These are phyloP conservation scores for Capitella teleta DNA, from an alignment of 1,140 invertebrate genomes.

Conservation along the genomic window DNA sequence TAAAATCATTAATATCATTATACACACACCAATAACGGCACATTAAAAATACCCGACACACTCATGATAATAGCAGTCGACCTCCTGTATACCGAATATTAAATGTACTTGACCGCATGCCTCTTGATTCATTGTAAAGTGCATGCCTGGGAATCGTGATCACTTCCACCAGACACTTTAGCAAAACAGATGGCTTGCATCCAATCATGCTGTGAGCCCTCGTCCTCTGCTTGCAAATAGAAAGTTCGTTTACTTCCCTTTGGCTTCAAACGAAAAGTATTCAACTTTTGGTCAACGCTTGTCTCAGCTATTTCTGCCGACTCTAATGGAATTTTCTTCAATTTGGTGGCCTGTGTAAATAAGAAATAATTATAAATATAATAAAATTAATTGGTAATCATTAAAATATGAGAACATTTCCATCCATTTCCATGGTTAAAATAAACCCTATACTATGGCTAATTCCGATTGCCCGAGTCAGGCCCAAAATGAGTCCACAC, in stretches of 20 bases:
- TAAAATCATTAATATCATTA: too few relatives aligned
- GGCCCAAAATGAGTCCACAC: not conserved
- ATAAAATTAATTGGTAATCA: not conserved
- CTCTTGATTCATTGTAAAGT: slow-evolving; percentile 26
- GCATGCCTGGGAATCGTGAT: slow-evolving; percentile 33
- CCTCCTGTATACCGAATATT: too few relatives aligned
- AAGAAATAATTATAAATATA: slow-evolving; percentile 3
- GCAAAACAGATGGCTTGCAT: slow-evolving; percentile 41
- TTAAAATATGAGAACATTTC: not conserved
- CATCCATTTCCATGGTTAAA: not conserved
- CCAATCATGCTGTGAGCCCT: slow-evolving; percentile 32
- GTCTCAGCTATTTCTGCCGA: slow-evolving; percentile 35
- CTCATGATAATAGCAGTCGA: too few relatives aligned
- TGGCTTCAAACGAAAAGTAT: slow-evolving; percentile 32
- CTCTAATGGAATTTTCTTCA: slow-evolving; percentile 18
- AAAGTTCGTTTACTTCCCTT: slow-evolving; percentile 30
- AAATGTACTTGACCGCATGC: too few relatives aligned
- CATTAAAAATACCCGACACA: too few relatives aligned
- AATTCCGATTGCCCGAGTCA: not conserved
- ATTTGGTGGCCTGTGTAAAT: slow-evolving; percentile 5
- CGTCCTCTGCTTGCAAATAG: slow-evolving; percentile 35
- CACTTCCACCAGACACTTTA: slow-evolving; percentile 29
- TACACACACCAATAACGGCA: too few relatives aligned
- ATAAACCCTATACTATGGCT: not conserved
- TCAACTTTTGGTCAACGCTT: slow-evolving; percentile 32